Percentiles rank a stretch among this genome's conserved stretches.
phyloP scores from a whole-genome alignment of 2,888 invertebrate genomes.

The Pteria penguin region DNA sequence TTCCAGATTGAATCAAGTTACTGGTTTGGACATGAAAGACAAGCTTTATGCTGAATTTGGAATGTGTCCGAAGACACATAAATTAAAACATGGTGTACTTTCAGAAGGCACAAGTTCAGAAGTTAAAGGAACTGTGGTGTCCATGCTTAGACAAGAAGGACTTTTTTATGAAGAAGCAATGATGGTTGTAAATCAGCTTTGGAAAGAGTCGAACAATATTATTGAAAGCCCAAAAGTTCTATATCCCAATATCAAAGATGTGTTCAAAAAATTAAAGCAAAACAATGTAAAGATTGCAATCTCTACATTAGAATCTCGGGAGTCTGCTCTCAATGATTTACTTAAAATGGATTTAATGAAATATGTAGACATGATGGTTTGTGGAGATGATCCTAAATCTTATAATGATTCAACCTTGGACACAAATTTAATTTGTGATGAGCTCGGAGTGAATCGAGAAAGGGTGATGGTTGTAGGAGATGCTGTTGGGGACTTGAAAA shows the following conservation, averaged over 20 bases:
- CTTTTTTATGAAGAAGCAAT: slow-evolving; percentile 70
- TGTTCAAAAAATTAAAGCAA: slow-evolving; percentile 76
- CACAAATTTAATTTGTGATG: slow-evolving; percentile 75
- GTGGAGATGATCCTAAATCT: slow-evolving; percentile 80
- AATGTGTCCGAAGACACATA: slow-evolving; percentile 70
- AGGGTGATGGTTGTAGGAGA: slow-evolving; percentile 81
- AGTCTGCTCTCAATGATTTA: slow-evolving; percentile 64
- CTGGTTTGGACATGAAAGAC: slow-evolving; percentile 73
- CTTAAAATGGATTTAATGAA: slow-evolving; percentile 62
- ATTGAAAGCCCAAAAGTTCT: slow-evolving; percentile 52
- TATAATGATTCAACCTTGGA: slow-evolving; percentile 79
- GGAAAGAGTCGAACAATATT: slow-evolving; percentile 54
- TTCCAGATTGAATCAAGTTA: slow-evolving; percentile 78
- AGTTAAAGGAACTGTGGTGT: slow-evolving; percentile 74
- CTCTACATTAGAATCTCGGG: slow-evolving; percentile 79
- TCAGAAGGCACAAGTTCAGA: slow-evolving; percentile 78
- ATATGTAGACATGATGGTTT: slow-evolving; percentile 80
- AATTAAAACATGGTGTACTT: slow-evolving; percentile 72
- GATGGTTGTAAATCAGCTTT: slow-evolving; percentile 65
- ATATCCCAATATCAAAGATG: slow-evolving; percentile 54
- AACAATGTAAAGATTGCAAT: slow-evolving; percentile 80
- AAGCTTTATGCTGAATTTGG: slow-evolving; percentile 78
- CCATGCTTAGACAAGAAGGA: slow-evolving; percentile 75
- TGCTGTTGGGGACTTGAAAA: slow-evolving; percentile 79
- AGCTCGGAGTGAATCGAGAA: slow-evolving; percentile 65